Evolutionary conservation across 1,140 invertebrate genomes (phyloP).

Genomic region (Drosophila nigrodunni): DNA sequence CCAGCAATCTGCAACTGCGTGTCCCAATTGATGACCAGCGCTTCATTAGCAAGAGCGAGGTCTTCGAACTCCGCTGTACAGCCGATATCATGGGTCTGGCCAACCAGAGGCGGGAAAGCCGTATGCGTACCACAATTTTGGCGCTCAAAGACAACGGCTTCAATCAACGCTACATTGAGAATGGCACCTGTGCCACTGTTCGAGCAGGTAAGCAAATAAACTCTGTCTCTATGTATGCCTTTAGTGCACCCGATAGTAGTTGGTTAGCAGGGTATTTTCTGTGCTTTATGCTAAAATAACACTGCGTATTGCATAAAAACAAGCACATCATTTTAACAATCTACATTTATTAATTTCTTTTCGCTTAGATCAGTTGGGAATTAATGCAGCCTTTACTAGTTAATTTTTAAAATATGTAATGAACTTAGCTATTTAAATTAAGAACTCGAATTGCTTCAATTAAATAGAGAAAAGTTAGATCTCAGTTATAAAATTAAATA

Average conservation of each 20-base stretch:
- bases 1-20: conserved; percentile 75
- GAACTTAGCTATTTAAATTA: no score
- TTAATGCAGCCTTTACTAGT: no score
- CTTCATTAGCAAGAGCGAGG: conserved; percentile 77
- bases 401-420: no score
- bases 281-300: no score
- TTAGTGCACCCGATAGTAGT: neutral
- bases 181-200: conserved; percentile 56
- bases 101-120: conserved; percentile 55
- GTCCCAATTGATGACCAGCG: conserved; percentile 76
- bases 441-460: no score
- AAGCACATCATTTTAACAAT: no score
- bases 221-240: neutral
- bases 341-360: no score
- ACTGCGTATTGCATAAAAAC: no score
- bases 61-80: conserved; percentile 73
- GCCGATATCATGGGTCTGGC: conserved; percentile 76
- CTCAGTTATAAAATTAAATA: no score
- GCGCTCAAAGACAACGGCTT: conserved; percentile 72
- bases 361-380: no score
- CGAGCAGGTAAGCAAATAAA: conserved; percentile 51
- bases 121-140: conserved; percentile 65
- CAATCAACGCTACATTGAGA: conserved; percentile 75
- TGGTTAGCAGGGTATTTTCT: no score
- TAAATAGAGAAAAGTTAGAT: no score